Evolutionary conservation across 2,797 vertebrate genomes (phyloP).

Genomic region (Tangara arthus): DNA sequence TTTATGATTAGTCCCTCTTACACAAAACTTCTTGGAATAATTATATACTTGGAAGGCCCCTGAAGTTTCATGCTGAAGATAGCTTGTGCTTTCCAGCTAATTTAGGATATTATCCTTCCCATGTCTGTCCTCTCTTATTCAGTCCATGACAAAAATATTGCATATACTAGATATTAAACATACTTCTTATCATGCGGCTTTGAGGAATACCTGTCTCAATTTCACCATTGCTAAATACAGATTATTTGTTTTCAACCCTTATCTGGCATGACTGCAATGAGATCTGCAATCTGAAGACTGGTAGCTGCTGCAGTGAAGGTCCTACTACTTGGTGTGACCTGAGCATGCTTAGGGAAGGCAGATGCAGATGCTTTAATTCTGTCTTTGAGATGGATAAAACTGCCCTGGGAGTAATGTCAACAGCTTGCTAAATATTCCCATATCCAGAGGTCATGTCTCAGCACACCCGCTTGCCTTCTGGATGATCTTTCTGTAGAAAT

Average conservation of each 20-base stretch:
- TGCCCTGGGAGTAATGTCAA: background rate
- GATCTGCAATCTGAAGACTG: background rate
- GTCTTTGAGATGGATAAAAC: background rate
- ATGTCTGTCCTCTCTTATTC: background rate
- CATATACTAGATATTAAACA: background rate
- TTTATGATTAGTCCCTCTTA: background rate
- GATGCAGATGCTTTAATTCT: background rate
- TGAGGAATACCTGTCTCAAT: background rate
- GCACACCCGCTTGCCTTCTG: background rate
- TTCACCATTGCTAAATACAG: background rate
- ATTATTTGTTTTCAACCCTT: background rate
- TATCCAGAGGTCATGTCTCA: background rate
- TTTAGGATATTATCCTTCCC: background rate
- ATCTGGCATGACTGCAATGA: background rate
- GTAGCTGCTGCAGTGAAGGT: background rate
- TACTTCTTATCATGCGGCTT: background rate
- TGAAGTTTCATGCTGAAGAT: background rate
- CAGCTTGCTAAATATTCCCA: background rate
- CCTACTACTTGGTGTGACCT: background rate
- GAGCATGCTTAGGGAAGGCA: background rate
- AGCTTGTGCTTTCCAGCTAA: background rate
- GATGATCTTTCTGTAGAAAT: background rate
- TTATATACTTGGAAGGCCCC: background rate
- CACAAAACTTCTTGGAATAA: background rate
- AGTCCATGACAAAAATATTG: background rate